A percentile compares a stretch with the other conserved stretches of the same genome.
phyloP scores from a whole-genome alignment of 2,113 vertebrate species.

The Monarcha castaneiventris region DNA sequence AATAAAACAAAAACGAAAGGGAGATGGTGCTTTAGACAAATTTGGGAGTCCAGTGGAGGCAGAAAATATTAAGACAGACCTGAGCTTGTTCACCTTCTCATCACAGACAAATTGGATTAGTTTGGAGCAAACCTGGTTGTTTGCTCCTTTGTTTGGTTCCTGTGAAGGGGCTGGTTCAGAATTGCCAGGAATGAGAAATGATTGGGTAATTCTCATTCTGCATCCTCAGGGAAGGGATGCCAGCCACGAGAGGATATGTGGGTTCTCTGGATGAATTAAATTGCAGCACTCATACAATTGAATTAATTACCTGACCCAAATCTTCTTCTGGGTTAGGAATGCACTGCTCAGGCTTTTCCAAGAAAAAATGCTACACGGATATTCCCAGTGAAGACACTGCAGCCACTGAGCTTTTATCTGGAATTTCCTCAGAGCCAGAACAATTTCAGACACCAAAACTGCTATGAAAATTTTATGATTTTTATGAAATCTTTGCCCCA shows the following conservation, averaged over 20 bases:
- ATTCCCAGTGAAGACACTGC: neutral
- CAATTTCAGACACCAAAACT: neutral
- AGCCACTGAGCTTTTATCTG: neutral
- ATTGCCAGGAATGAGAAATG: neutral
- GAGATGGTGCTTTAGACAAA: neutral
- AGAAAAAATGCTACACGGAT: neutral
- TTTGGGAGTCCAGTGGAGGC: neutral
- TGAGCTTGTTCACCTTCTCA: neutral
- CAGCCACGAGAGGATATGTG: neutral
- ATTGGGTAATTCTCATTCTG: neutral
- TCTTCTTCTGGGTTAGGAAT: neutral
- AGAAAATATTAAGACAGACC: neutral
- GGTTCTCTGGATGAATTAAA: neutral
- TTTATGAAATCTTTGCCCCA: neutral
- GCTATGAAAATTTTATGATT: neutral
- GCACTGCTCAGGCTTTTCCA: neutral
- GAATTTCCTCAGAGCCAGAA: neutral
- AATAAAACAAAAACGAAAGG: neutral
- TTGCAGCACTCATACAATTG: accelerated
- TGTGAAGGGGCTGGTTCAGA: neutral
- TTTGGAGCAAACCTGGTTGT: neutral
- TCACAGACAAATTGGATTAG: neutral
- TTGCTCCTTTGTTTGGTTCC: neutral
- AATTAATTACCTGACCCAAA: neutral
- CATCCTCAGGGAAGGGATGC: neutral